Conservation (phyloP, 2,888 invertebrate genomes). For the Trissonchulus sp. region DNA sequence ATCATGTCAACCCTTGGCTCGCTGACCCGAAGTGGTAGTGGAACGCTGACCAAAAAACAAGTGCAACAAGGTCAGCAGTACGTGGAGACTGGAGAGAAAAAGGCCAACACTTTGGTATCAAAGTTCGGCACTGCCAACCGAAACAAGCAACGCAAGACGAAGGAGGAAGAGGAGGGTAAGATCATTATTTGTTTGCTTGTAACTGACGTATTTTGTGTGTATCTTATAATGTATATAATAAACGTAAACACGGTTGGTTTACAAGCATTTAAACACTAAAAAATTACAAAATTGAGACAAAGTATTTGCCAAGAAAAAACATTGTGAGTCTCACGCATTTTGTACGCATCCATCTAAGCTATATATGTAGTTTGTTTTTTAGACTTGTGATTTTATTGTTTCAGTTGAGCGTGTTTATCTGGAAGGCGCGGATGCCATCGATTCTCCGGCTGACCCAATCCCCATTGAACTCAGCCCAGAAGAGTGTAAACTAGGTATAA, state of each 20-base stretch:
- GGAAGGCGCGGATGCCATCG: conserved; percentile 49
- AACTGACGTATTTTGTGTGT: conserved; percentile 74
- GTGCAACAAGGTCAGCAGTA: too few species aligned
- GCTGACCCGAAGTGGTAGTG: neutral
- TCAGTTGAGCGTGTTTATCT: conserved; percentile 42
- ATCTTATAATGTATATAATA: too few species aligned
- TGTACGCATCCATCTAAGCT: neutral
- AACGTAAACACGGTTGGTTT: too few species aligned
- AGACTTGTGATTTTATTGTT: neutral
- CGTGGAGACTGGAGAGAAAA: conserved; percentile 24
- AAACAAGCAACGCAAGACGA: conserved; percentile 33
- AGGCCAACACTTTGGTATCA: conserved; percentile 30
- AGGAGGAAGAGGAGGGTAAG: conserved; percentile 66
- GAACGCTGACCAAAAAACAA: neutral
- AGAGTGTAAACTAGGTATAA: conserved; percentile 20
- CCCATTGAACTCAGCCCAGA: conserved; percentile 5
- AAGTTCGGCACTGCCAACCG: conserved; percentile 36
- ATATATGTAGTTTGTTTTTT: neutral
- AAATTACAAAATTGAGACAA: too few species aligned
- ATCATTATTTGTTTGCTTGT: conserved; percentile 84
- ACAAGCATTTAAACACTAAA: too few species aligned
- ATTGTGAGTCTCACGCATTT: too few species aligned
- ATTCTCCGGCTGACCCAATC: conserved; percentile 37
- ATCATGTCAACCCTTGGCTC: neutral
- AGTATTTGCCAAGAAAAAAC: too few species aligned